Evolutionary conservation across 2,888 invertebrate species (phyloP).

Genomic region (Amphimallon solstitiale): DNA sequence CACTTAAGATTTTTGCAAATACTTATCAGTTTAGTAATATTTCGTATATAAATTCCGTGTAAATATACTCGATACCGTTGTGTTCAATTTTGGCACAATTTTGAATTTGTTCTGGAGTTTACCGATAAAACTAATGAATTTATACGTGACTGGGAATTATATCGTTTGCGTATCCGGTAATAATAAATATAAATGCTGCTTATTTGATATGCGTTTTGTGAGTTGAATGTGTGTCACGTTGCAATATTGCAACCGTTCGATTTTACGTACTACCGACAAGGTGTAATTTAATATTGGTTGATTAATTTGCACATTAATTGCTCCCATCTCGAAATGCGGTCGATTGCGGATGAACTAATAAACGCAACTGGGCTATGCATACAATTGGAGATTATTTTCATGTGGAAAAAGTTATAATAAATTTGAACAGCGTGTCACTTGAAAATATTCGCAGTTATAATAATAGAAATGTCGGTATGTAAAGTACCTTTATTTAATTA

Average conservation of each 20-base stretch:
- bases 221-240: background rate
- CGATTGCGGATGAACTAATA: slow-evolving; percentile 34
- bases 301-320: slow-evolving; percentile 40
- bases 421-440: background rate
- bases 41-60: no score
- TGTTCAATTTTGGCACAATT: background rate
- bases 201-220: slow-evolving; percentile 6
- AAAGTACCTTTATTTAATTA: no score
- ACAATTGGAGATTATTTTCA: background rate
- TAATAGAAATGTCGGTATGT: no score
- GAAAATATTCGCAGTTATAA: no score
- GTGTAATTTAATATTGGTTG: slow-evolving; percentile 36
- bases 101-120: background rate
- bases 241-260: background rate
- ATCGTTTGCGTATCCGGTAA: slow-evolving; percentile 10
- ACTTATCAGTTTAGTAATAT: no score
- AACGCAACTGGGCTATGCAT: background rate
- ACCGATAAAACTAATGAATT: slow-evolving; percentile 16
- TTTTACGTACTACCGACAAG: slow-evolving; percentile 21
- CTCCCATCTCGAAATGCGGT: slow-evolving; percentile 26
- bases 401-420: no score
- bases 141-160: slow-evolving; percentile 9
- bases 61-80: background rate
- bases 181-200: slow-evolving; percentile 3
- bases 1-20: no score